These are phyloP conservation scores for Lepisosteus osseus DNA, from an alignment of 2,113 vertebrate genomes.

Conservation along the genomic window DNA sequence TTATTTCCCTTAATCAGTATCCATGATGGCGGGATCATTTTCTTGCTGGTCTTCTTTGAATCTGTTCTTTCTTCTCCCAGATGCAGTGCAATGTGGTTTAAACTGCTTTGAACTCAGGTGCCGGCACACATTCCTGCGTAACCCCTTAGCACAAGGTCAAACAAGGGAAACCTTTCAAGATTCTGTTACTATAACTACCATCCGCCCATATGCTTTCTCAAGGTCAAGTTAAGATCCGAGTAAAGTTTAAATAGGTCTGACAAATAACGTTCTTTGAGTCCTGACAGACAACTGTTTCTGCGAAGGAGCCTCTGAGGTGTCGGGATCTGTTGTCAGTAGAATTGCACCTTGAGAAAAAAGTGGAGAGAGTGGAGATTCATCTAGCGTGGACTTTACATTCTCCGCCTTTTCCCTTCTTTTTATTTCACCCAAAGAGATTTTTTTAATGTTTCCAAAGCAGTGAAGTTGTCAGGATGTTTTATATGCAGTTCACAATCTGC, in stretches of 20 bases:
- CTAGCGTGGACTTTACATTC: too few relatives aligned
- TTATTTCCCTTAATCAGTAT: neutral
- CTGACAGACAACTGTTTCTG: conserved; percentile 33
- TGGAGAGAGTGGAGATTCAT: neutral
- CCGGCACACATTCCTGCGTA: conserved; percentile 46
- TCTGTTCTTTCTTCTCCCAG: neutral
- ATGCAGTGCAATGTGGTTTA: too few relatives aligned
- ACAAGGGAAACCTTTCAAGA: conserved; percentile 30
- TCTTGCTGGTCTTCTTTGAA: neutral
- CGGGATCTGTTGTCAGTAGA: conserved; percentile 12
- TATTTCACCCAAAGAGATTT: too few relatives aligned
- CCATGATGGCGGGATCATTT: neutral
- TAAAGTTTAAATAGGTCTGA: neutral
- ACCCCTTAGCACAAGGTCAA: conserved; percentile 36
- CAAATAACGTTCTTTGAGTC: neutral
- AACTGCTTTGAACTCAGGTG: conserved; percentile 42
- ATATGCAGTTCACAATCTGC: too few relatives aligned
- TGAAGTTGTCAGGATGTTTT: too few relatives aligned
- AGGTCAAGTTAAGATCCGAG: conserved; percentile 32
- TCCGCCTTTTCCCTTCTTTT: too few relatives aligned
- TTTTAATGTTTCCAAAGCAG: too few relatives aligned
- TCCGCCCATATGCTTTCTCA: conserved; percentile 7
- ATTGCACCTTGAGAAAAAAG: neutral
- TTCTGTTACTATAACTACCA: conserved; percentile 40
- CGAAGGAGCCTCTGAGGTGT: conserved; percentile 18